Conservation (phyloP, 1,140 invertebrate species). For the Aphelenchoides fujianensis region DNA sequence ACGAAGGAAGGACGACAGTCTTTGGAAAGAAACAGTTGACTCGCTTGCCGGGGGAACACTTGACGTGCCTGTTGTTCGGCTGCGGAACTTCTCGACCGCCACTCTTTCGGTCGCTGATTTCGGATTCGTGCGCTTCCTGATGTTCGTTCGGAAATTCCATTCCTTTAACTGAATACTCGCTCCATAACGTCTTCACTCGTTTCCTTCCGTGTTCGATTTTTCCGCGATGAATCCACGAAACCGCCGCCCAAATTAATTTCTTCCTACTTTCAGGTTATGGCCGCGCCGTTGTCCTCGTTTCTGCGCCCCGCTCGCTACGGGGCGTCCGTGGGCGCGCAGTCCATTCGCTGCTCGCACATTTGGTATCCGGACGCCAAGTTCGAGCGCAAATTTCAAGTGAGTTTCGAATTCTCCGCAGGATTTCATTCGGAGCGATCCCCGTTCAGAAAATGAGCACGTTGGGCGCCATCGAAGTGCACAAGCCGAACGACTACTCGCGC, state of each 20-base stretch:
- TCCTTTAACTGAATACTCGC: neutral
- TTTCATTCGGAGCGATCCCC: constrained; percentile 21
- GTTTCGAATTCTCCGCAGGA: constrained; percentile 16
- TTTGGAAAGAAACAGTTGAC: too few species aligned
- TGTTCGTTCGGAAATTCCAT: neutral
- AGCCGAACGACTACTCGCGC: constrained; percentile 23
- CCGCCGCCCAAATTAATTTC: too few species aligned
- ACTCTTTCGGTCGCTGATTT: neutral
- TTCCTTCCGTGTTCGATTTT: neutral
- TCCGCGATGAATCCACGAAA: neutral
- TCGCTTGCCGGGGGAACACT: too few species aligned
- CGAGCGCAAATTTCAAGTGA: constrained; percentile 53
- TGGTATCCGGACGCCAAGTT: constrained; percentile 62
- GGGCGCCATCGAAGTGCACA: constrained; percentile 30
- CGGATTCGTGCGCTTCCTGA: neutral
- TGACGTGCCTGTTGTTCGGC: too few species aligned
- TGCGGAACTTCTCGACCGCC: neutral
- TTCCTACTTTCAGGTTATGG: constrained; percentile 11
- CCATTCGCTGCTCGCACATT: constrained; percentile 41
- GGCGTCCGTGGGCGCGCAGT: neutral
- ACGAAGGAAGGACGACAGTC: too few species aligned
- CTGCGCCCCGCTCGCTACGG: neutral
- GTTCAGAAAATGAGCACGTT: constrained; percentile 47
- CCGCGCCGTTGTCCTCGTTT: neutral
- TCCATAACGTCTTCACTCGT: neutral